Evolutionary conservation across 2,797 vertebrate genomes (phyloP), one percentile per base, ranked within the genome.

Genomic region (Gastrophryne carolinensis): DNA sequence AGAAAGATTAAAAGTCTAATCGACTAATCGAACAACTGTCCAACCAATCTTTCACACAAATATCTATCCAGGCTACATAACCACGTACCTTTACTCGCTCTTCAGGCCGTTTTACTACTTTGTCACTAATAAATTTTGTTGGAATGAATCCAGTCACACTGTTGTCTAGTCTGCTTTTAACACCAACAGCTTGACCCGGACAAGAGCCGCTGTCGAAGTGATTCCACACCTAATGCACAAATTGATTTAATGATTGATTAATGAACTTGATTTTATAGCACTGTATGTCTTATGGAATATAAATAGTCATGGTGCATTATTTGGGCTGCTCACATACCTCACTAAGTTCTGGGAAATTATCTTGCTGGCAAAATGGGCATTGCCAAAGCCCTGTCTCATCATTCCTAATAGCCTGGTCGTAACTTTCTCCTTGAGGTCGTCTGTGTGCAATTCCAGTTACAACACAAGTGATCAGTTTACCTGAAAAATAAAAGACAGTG

Each of bases 131-230:
- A 81, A 98, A 99, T 81, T 99, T 99, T 5, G 98, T 99, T 78
- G 98, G 98, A 81, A 99, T 97, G 79, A 99, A 99, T 71, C 98
- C 98, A 57, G 95, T 94, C 19, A 99, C 97, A 0, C 95, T 95
- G 3, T 99, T 99, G 87, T 99, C 98, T 83, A 99, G 88, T 21
- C 98, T 92, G 13, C 90, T 90, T 83, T 98, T 94, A 76, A 99
- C 98, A 19, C 98, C 97, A 4, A 99, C 97, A 79, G 98, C 97
- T 82, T 99, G 98, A 72, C 98, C 98, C 0, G 98, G 98, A 86
- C 98, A 99, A 0, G 97, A 98, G 32, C 98, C 98, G 0, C 97
- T 99, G 85, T 99, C 98, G 81, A 99, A 99, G 84, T 99, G 98
- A 86, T 99, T 99, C 98, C 98, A 99, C 72, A 99, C 98, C 98